Conservation (phyloP, 35 echinoderm and acorn worm genomes). For the Acanthaster planci region DNA sequence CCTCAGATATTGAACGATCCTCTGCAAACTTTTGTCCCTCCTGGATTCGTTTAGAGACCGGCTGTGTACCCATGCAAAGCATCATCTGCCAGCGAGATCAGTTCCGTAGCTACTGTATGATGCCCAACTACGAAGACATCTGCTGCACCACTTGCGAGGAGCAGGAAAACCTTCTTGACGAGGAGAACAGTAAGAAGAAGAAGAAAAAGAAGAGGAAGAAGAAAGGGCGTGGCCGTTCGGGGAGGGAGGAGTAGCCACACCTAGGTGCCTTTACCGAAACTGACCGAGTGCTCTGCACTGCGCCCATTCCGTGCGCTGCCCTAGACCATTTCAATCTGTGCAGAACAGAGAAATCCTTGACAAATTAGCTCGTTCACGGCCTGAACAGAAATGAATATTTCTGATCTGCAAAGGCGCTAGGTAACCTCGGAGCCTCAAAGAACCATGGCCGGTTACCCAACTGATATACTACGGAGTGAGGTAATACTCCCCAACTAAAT, state of each 20-base stretch:
- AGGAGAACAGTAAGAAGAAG: not conserved
- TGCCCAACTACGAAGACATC: slow-evolving; percentile 32
- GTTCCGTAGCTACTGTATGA: slow-evolving; percentile 42
- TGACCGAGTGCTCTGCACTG: too few species aligned
- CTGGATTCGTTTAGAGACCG: not conserved
- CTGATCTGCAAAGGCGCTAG: too few species aligned
- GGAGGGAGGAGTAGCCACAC: not conserved
- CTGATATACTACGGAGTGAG: too few species aligned
- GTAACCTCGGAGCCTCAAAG: too few species aligned
- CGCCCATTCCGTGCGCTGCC: too few species aligned
- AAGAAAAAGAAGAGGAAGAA: slow-evolving; percentile 11
- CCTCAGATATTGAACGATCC: not conserved
- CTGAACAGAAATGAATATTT: too few species aligned
- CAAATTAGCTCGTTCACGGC: too few species aligned
- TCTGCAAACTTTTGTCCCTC: not conserved
- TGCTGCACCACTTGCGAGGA: slow-evolving; percentile 54
- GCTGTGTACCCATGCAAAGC: slow-evolving; percentile 31
- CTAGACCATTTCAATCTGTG: too few species aligned
- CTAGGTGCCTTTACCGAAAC: too few species aligned
- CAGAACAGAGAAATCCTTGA: too few species aligned
- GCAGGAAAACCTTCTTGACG: not conserved
- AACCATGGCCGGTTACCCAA: too few species aligned
- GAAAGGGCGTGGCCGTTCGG: not conserved
- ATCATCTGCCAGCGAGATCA: slow-evolving; percentile 47
- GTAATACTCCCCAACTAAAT: too few species aligned